Evolutionary conservation across 2,888 invertebrate genomes (phyloP).

Genomic region (Rhyacophila evoluta): DNA sequence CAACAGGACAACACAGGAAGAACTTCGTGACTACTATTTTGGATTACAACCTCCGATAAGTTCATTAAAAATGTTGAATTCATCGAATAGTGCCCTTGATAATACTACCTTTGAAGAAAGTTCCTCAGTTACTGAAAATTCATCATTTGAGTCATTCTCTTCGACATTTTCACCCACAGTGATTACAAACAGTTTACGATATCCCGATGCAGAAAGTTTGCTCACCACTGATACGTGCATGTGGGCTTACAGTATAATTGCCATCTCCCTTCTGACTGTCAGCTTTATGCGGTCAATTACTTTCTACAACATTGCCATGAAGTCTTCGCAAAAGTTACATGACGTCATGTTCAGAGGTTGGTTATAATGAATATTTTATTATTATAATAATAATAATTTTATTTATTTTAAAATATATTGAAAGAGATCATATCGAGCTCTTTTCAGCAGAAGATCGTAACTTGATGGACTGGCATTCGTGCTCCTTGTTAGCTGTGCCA

Average conservation of each 20-base stretch:
- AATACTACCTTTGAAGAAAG: neutral
- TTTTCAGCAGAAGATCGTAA: too few relatives aligned
- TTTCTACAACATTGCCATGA: slow-evolving; percentile 69
- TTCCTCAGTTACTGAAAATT: neutral
- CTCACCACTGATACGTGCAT: slow-evolving; percentile 60
- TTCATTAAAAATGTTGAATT: neutral
- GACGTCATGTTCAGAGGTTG: slow-evolving; percentile 67
- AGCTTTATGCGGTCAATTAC: slow-evolving; percentile 68
- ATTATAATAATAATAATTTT: too few relatives aligned
- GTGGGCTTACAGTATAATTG: slow-evolving; percentile 66
- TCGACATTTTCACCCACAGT: neutral
- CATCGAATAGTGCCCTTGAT: neutral
- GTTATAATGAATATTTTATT: too few relatives aligned
- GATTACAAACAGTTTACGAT: neutral
- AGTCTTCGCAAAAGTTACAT: slow-evolving; percentile 71
- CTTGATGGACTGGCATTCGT: too few relatives aligned
- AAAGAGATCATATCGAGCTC: too few relatives aligned
- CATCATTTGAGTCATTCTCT: neutral
- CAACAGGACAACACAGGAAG: slow-evolving; percentile 56
- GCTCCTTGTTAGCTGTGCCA: too few relatives aligned
- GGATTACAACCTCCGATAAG: neutral
- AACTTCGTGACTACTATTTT: slow-evolving; percentile 50
- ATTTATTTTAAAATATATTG: too few relatives aligned
- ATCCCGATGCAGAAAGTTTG: neutral
- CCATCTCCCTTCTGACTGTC: slow-evolving; percentile 63